A percentile compares a stretch with the other conserved stretches of the same genome.
Evolutionary conservation across 2,113 vertebrate species (phyloP).

Genomic region (Lepidothrix coronata): DNA sequence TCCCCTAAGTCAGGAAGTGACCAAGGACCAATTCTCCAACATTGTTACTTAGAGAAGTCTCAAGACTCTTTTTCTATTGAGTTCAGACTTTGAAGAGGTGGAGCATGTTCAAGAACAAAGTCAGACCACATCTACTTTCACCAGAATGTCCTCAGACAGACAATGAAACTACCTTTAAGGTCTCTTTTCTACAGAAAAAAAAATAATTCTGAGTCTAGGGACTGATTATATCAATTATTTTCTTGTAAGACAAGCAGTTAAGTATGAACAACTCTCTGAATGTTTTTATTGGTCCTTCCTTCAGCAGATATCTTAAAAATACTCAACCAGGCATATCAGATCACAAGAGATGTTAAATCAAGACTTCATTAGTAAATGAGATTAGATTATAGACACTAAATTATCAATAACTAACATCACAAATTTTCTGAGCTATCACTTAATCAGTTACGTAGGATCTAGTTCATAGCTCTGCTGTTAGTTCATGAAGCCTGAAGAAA

Average conservation of each 20-base stretch:
- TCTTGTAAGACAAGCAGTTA: not conserved
- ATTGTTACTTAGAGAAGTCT: not conserved
- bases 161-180: not conserved
- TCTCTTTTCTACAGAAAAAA: not conserved
- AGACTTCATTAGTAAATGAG: not conserved
- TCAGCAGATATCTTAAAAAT: not conserved
- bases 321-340: not conserved
- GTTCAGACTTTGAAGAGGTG: not conserved
- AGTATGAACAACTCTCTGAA: not conserved
- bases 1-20: not conserved
- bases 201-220: not conserved
- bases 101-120: not conserved
- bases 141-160: not conserved
- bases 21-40: not conserved
- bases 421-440: not conserved
- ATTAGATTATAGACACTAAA: not conserved
- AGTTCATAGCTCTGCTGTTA: not conserved
- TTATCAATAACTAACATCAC: not conserved
- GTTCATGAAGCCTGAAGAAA: not conserved
- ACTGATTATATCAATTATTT: not conserved
- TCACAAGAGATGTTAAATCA: not conserved
- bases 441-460: not conserved
- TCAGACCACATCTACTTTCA: not conserved
- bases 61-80: not conserved
- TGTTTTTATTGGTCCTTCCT: not conserved